A percentile compares a stretch with the other conserved stretches of the same genome.
Evolutionary conservation across 1,140 invertebrate species (phyloP).

Genomic region (Psilanteris sp.): DNA sequence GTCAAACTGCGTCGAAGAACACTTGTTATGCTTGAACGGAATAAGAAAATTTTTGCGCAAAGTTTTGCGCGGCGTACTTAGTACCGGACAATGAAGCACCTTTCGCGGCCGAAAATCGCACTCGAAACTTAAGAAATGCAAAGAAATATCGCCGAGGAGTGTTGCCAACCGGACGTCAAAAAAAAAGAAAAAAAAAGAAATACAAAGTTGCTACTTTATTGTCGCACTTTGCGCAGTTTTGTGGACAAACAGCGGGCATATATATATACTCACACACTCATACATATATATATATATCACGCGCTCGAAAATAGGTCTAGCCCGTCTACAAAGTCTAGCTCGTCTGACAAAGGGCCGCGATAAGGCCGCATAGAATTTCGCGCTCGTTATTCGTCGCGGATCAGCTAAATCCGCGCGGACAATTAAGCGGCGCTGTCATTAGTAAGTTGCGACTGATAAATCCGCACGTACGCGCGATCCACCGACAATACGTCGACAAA

Average conservation of each 20-base stretch:
- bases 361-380: neutral
- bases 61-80: too few species aligned
- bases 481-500: constrained; percentile 39
- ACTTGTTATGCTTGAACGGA: too few species aligned
- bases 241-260: neutral
- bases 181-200: too few species aligned
- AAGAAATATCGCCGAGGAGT: constrained; percentile 1
- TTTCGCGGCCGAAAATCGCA: neutral
- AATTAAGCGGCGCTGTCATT: constrained; percentile 33
- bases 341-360: neutral
- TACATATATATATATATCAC: too few species aligned
- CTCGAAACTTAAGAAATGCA: constrained; percentile 5
- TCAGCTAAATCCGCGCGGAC: constrained; percentile 8
- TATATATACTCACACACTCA: too few species aligned
- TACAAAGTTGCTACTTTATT: constrained; percentile 10
- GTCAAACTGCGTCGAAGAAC: too few species aligned
- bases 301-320: neutral
- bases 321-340: neutral
- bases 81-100: too few species aligned
- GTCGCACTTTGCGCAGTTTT: constrained; percentile 5
- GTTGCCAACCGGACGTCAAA: constrained; percentile 26
- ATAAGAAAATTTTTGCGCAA: too few species aligned
- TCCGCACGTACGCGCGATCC: constrained; percentile 3
- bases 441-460: constrained; percentile 12
- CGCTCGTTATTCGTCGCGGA: constrained; percentile 1